A percentile compares a stretch with the other conserved stretches of the same genome.
Conservation (phyloP, 2,888 invertebrate species). For the Melieria picta region DNA sequence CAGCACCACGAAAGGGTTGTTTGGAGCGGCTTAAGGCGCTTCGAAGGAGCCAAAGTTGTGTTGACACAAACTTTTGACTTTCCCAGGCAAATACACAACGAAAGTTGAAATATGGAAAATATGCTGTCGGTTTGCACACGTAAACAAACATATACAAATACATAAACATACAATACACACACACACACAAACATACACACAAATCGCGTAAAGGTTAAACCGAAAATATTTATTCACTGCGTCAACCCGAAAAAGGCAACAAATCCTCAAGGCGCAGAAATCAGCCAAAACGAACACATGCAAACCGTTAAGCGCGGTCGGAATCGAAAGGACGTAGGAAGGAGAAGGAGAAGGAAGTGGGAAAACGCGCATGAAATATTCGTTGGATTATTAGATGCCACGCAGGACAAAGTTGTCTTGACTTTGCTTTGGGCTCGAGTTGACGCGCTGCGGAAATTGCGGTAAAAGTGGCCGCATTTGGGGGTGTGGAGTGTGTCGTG, state of each 20-base stretch:
- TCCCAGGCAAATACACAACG: conserved; percentile 13
- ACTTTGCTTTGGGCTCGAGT: conserved; percentile 24
- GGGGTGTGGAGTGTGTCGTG: conserved; percentile 12
- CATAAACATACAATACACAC: too few relatives aligned
- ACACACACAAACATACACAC: neutral
- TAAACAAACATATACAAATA: conserved; percentile 5
- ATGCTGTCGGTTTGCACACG: conserved; percentile 8
- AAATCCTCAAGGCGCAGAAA: neutral
- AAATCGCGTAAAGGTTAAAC: conserved; percentile 56
- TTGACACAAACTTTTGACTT: conserved; percentile 59
- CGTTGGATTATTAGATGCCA: conserved; percentile 24
- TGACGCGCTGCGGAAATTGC: neutral
- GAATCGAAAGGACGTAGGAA: too few relatives aligned
- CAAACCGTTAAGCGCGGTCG: neutral
- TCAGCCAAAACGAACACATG: neutral
- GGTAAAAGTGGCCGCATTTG: neutral
- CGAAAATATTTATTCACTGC: conserved; percentile 56
- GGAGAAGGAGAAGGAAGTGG: too few relatives aligned
- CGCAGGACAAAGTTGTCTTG: conserved; percentile 33
- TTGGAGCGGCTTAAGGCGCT: neutral
- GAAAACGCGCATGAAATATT: conserved; percentile 20
- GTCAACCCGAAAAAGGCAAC: conserved; percentile 4
- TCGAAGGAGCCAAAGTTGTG: conserved; percentile 25
- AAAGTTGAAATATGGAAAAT: conserved; percentile 23
- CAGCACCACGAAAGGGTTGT: conserved; percentile 15